Conservation (phyloP, 2,113 vertebrate genomes). For the Spea bombifrons region DNA sequence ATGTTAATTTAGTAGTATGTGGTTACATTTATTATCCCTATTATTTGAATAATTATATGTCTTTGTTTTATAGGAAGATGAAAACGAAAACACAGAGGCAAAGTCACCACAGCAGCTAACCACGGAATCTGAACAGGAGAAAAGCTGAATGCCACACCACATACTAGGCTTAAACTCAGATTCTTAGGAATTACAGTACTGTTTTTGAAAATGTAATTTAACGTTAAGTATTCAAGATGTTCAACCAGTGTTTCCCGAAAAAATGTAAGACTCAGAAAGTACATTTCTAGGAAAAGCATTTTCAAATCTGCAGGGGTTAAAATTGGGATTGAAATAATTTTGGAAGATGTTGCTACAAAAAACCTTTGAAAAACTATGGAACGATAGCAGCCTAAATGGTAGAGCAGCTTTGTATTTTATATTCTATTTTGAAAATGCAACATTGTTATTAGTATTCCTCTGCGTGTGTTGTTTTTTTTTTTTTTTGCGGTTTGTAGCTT, state of each 20-base stretch:
- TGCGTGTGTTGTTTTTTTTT: not conserved
- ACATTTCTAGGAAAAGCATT: too few relatives aligned
- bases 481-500: not conserved
- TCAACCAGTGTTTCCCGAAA: too few relatives aligned
- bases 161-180: conserved; percentile 51
- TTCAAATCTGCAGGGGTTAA: too few relatives aligned
- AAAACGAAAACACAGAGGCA: conserved; percentile 74
- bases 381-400: not conserved
- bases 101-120: conserved; percentile 62
- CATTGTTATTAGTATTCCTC: not conserved
- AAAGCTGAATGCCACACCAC: conserved; percentile 59
- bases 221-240: too few relatives aligned
- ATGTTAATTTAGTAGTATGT: too few relatives aligned
- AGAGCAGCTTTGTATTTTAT: not conserved
- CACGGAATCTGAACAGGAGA: conserved; percentile 65
- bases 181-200: not conserved
- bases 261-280: too few relatives aligned
- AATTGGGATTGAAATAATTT: conserved; percentile 22
- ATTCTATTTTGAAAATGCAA: not conserved
- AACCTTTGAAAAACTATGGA: not conserved
- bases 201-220: too few relatives aligned
- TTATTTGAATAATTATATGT: conserved; percentile 51
- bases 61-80: conserved; percentile 72
- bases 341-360: conserved; percentile 48
- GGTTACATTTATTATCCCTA: too few relatives aligned